Evolutionary conservation across 2,113 vertebrate genomes (phyloP), one percentile per base, ranked within the genome.

Genomic region (Noturus placidus): DNA sequence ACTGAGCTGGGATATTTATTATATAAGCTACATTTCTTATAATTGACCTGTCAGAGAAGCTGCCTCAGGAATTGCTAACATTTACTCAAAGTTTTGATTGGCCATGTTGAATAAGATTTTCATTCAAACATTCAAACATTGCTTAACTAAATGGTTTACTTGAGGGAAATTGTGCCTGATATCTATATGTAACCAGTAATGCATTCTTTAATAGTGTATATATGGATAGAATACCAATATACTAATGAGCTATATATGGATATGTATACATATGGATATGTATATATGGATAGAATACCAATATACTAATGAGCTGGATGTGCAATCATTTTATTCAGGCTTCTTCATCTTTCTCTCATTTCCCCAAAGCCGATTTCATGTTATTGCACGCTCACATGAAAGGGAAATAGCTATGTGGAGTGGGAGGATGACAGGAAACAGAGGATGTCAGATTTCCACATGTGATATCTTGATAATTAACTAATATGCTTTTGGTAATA

Each of bases 381-480:
- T 88, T 77, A 74, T 38, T 87, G 87, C 78, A 35, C 46, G 83
- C 11, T 87, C 65, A 87, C 86, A 87, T 84, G 74, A 87, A 84
- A 77, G 63, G 65, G 57, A 89, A 89, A 86, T 77, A 82, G 67
- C 86, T 90, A 82, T 83, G 87, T 86, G 87, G 72, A 87, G 91
- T 85, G 61, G 67, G 80, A 46, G 69, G 86, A 82, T 92, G 88
- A 87, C 91, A 91, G 86, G 91, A 88, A 89, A 86, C 38, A 72
- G 85, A 80, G 86, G 70, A 65, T 72, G 52, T 84, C 87, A 90
- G 83, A 88, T 67, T 70, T 69, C 59, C 65, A 46, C 54, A 52
- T 69, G 82, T 15, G 46, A n/a, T 70, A 87, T 91, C 91, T 87
- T 56, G 88, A 88, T 91, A 91, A 92, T 90, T 74, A 86, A 67